Percentiles rank a stretch among this genome's conserved stretches.
phyloP scores from a whole-genome alignment of 2,113 vertebrate species.

The Natator depressus region DNA sequence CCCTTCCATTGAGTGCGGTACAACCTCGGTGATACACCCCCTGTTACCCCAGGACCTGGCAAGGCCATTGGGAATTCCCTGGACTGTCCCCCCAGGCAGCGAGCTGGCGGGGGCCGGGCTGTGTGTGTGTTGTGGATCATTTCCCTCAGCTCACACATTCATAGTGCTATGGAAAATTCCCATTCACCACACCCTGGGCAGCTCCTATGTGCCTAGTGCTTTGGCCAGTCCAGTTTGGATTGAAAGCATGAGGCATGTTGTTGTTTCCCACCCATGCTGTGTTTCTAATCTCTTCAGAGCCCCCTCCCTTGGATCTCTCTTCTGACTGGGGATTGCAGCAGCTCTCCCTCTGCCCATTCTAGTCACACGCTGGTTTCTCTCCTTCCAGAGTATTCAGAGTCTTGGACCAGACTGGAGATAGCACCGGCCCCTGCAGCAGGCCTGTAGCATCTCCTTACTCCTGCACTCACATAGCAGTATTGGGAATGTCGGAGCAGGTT shows the following conservation, averaged over 20 bases:
- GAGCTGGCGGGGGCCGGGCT: not conserved
- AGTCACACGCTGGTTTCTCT: not conserved
- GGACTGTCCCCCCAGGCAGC: too few species aligned
- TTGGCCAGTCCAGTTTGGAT: not conserved
- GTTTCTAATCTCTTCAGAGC: not conserved
- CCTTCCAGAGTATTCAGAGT: not conserved
- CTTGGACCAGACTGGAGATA: not conserved
- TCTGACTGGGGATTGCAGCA: not conserved
- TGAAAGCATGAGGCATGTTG: not conserved
- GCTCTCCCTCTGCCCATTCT: not conserved
- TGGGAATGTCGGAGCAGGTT: not conserved
- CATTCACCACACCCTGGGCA: not conserved
- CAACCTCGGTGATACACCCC: not conserved
- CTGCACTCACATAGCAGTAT: not conserved
- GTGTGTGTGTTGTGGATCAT: not conserved
- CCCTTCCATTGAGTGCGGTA: rapidly evolving
- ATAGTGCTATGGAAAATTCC: not conserved
- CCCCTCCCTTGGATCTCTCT: not conserved
- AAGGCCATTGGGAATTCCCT: not conserved
- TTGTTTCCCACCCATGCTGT: not conserved
- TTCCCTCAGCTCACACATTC: not conserved
- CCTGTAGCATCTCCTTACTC: not conserved
- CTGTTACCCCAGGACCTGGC: too few species aligned
- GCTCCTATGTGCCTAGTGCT: not conserved
- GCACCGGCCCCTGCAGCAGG: not conserved